A percentile compares a stretch with the other conserved stretches of the same genome.
These are phyloP conservation scores for Vireo griseus DNA, from an alignment of 2,797 vertebrate genomes.

Conservation along the genomic window DNA sequence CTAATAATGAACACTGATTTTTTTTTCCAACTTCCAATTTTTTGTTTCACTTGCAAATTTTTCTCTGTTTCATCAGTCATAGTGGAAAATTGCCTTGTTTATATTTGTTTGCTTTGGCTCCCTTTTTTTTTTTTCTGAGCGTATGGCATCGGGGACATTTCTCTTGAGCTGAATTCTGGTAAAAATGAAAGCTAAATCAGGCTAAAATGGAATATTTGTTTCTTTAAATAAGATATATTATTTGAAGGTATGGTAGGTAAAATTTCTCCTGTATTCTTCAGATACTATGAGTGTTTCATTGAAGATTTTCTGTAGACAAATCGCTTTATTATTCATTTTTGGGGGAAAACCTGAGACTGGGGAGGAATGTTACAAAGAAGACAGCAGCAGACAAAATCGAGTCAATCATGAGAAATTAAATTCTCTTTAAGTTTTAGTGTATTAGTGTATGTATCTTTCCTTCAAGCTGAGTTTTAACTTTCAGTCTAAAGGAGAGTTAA, in stretches of 20 bases:
- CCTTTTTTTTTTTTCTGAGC: fast-evolving
- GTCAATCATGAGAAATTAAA: not conserved
- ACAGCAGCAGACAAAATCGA: not conserved
- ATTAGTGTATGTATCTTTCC: not conserved
- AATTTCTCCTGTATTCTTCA: not conserved
- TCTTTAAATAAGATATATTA: not conserved
- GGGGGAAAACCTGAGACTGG: not conserved
- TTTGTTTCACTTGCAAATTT: not conserved
- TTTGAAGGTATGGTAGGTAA: not conserved
- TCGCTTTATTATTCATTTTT: not conserved
- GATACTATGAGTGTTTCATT: not conserved
- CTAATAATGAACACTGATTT: not conserved
- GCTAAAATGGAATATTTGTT: not conserved
- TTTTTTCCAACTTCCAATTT: not conserved
- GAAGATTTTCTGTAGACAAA: not conserved
- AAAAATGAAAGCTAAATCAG: not conserved
- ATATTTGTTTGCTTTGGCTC: not conserved
- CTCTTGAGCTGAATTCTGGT: not conserved
- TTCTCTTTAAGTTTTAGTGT: not conserved
- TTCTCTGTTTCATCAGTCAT: not conserved
- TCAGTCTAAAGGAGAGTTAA: not conserved
- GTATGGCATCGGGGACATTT: not conserved
- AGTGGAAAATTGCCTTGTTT: not conserved
- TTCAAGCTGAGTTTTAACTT: not conserved
- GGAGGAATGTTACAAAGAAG: not conserved